phyloP scores from a whole-genome alignment of 2,113 vertebrate genomes.

The Apaloderma vittatum region DNA sequence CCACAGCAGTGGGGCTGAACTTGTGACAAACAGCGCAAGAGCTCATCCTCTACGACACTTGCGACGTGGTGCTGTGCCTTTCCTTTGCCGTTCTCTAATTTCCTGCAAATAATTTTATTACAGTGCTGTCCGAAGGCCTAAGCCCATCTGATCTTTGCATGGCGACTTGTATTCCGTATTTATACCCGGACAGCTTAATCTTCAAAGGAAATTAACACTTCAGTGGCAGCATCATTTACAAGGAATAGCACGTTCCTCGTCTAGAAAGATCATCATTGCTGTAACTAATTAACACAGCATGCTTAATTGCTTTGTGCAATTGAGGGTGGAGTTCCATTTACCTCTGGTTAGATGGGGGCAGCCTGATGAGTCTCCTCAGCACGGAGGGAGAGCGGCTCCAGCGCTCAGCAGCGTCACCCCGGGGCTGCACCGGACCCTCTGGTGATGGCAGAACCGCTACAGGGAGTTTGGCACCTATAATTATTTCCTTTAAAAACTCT shows the following conservation, averaged over 20 bases:
- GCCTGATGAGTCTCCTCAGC: background rate
- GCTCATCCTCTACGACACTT: background rate
- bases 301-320: constrained; percentile 29
- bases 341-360: background rate
- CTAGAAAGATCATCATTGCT: background rate
- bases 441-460: background rate
- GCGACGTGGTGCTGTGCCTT: background rate
- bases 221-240: background rate
- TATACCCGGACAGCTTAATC: background rate
- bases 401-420: background rate
- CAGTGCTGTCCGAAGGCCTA: background rate
- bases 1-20: background rate
- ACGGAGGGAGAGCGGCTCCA: background rate
- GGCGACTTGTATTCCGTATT: background rate
- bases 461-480: background rate
- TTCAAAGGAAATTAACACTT: background rate
- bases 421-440: background rate
- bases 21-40: background rate
- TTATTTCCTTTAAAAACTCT: background rate
- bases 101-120: background rate
- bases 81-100: background rate
- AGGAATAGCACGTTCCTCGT: background rate
- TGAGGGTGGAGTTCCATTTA: constrained; percentile 12
- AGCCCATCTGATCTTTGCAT: background rate
- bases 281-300: constrained; percentile 35